Base-by-base conservation (phyloP, 2,797 vertebrate genomes). In the Epinephelus awoara region DNA sequence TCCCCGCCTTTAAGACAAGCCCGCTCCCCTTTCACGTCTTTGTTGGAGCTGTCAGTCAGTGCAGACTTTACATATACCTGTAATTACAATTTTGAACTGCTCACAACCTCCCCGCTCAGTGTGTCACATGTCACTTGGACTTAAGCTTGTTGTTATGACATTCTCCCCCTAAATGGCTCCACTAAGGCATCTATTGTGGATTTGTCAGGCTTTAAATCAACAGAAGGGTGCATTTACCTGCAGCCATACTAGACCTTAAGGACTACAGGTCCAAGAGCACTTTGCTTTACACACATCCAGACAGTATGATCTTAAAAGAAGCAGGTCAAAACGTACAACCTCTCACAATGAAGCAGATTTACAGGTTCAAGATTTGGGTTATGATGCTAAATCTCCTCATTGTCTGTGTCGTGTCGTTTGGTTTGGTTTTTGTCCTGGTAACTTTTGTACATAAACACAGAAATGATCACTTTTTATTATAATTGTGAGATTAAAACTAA, bases 71-170 rank as follows among this genome's bases (percentile, higher is more conserved):
- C 85, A 89, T 90, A 84, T 75, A 87, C 66, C 81, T 79, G 81
- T 86, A 91, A 94, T 91, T 92, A 91, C 79, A 55, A 87, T 92
- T 90, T 89, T 79, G 86, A 89, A 83, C 83, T 67, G 71, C 88
- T 86, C 80, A 52, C 77, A 76, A 61, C 65, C 84, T 80, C 55
- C 51, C 62, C 68, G n/a, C 77, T 89, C 70, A 65, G 72, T 79
- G 85, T 92, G 91, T 92, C 88, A 91, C 88, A 86, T 90, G 91
- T 93, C 91, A 92, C 81, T 74, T 82, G 85, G 91, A 84, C 89
- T 89, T 93, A 92, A 90, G 89, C 88, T 86, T 79, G 80, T 89
- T 93, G 92, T 94, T 93, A 87, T 93, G 92, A 93, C 91, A 92
- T 90, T 91, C 82, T 88, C 71, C 63, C 49, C 44, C 67, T 85